Evolutionary conservation across 2,113 vertebrate genomes (phyloP).

Genomic region (Dasypus novemcinctus): DNA sequence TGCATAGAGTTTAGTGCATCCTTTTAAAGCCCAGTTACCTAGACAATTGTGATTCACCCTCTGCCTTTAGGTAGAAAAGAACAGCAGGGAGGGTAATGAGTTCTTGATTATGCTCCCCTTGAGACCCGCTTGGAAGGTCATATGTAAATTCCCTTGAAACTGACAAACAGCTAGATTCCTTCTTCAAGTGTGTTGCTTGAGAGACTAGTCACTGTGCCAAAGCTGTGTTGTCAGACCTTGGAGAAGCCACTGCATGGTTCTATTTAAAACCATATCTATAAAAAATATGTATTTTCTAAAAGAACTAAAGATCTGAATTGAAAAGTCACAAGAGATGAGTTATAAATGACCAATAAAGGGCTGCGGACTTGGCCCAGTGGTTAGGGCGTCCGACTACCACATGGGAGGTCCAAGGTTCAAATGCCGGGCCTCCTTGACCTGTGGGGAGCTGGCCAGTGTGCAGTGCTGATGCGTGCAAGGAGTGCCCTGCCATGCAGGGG

Average conservation of each 20-base stretch:
- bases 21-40: constrained; percentile 1
- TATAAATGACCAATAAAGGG: neutral
- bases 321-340: neutral
- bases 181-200: neutral
- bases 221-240: neutral
- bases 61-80: neutral
- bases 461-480: too few species aligned
- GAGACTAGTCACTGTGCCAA: neutral
- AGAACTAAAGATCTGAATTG: neutral
- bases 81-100: neutral
- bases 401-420: too few species aligned
- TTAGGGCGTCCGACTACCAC: too few species aligned
- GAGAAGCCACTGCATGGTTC: neutral
- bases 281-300: neutral
- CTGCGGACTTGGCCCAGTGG: too few species aligned
- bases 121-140: neutral
- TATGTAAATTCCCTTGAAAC: neutral
- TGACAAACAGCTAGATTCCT: neutral
- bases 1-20: neutral
- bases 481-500: too few species aligned
- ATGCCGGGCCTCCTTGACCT: too few species aligned
- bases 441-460: too few species aligned
- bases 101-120: neutral
- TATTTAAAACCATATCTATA: neutral
- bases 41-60: neutral